Evolutionary conservation across 1,140 invertebrate species (phyloP).

Genomic region (Apis florea): DNA sequence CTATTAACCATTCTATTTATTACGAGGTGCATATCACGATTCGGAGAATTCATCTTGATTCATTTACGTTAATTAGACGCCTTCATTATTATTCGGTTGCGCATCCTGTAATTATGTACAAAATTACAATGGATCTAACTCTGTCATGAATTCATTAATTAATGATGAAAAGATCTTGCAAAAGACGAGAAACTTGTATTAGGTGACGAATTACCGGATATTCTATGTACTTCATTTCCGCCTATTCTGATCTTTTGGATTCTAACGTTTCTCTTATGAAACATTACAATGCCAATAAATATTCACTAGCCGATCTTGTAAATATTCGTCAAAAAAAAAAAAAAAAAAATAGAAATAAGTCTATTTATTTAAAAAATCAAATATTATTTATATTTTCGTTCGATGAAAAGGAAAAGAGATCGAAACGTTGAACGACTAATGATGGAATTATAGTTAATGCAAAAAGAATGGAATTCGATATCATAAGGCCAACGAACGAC

Average conservation of each 20-base stretch:
- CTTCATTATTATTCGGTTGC: conserved; percentile 39
- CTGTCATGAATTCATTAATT: conserved; percentile 50
- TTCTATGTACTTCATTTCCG: conserved; percentile 14
- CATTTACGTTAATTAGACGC: conserved; percentile 52
- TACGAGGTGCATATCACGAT: conserved; percentile 8
- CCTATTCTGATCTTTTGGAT: neutral
- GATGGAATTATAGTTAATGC: neutral
- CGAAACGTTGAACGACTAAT: neutral
- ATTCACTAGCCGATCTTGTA: neutral
- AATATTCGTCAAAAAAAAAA: neutral
- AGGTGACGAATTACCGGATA: conserved; percentile 33
- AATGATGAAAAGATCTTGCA: conserved; percentile 2
- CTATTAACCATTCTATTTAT: conserved; percentile 27
- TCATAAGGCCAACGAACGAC: neutral
- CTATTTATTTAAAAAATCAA: too few relatives aligned
- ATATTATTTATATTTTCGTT: neutral
- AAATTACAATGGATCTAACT: conserved; percentile 38
- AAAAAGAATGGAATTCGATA: neutral
- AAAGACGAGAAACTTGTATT: conserved; percentile 15
- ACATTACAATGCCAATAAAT: neutral
- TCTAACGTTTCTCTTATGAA: neutral
- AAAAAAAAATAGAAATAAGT: neutral
- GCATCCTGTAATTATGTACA: conserved; percentile 43
- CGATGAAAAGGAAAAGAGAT: neutral
- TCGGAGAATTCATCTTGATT: conserved; percentile 23